These are phyloP conservation scores for Erpornis zantholeuca DNA, from an alignment of 2,113 vertebrate species.

Conservation along the genomic window DNA sequence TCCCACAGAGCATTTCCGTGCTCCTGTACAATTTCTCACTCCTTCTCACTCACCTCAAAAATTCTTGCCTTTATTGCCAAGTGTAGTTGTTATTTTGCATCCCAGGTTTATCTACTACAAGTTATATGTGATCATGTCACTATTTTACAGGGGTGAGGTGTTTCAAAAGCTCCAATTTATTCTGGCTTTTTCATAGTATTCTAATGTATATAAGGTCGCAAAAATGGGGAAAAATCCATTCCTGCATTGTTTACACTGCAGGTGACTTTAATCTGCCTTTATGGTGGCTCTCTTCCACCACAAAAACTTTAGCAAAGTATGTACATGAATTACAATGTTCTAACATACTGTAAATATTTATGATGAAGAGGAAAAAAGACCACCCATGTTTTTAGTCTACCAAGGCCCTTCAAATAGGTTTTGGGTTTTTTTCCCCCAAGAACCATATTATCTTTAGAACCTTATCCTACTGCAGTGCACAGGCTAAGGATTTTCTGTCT, in stretches of 20 bases:
- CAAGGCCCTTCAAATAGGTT: neutral
- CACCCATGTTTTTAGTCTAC: neutral
- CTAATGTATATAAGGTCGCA: neutral
- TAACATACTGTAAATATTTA: neutral
- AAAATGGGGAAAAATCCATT: neutral
- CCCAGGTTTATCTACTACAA: neutral
- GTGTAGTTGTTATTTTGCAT: neutral
- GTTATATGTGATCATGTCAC: neutral
- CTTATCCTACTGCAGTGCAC: neutral
- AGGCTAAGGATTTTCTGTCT: neutral
- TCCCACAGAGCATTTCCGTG: neutral
- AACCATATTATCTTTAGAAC: neutral
- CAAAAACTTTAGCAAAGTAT: neutral
- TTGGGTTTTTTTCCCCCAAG: accelerated
- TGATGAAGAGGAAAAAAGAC: neutral
- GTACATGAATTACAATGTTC: neutral
- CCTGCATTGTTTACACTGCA: neutral
- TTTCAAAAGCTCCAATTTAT: neutral
- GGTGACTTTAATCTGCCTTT: neutral
- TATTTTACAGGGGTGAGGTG: neutral
- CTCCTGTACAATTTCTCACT: neutral
- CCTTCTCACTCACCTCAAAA: neutral
- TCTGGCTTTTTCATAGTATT: neutral
- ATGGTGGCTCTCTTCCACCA: neutral
- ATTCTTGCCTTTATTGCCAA: neutral